Evolutionary conservation across 1,140 invertebrate species (phyloP).

Genomic region (Pachyrhynchus sulphureomaculatus): DNA sequence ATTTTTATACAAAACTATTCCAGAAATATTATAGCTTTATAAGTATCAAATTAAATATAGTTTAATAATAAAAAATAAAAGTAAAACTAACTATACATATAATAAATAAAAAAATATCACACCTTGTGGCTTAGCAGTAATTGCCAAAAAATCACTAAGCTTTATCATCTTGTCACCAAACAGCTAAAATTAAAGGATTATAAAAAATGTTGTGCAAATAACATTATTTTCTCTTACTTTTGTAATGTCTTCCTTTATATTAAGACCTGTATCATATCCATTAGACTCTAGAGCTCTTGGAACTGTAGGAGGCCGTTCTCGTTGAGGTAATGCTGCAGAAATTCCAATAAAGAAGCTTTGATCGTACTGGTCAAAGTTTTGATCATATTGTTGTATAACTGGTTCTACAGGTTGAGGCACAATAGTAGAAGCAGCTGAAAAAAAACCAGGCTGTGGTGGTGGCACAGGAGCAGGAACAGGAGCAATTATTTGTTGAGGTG

Average conservation of each 20-base stretch:
- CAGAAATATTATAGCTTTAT: no score
- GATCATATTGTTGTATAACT: slow-evolving; percentile 1
- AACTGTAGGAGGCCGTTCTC: background rate
- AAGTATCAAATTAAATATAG: background rate
- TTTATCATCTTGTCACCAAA: slow-evolving; percentile 32
- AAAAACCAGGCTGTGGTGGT: background rate
- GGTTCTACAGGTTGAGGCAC: slow-evolving; percentile 1
- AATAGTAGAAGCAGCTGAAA: background rate
- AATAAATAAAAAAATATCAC: slow-evolving; percentile 19
- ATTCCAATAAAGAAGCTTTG: slow-evolving; percentile 36
- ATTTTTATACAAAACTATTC: no score
- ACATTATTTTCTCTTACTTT: slow-evolving; percentile 16
- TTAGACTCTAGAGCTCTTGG: background rate
- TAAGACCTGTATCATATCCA: background rate
- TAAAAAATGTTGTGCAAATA: background rate
- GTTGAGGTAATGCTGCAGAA: background rate
- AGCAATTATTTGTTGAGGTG: background rate
- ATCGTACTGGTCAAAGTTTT: slow-evolving; percentile 29
- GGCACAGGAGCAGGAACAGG: slow-evolving; percentile 9
- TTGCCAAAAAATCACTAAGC: slow-evolving; percentile 34
- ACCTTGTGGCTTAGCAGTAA: slow-evolving; percentile 36
- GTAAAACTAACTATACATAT: background rate
- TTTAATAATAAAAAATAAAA: background rate
- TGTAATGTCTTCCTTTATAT: slow-evolving; percentile 9
- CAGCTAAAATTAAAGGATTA: slow-evolving; percentile 29